Evolutionary conservation across 2,888 invertebrate species (phyloP).

Genomic region (Helicoverpa assulta): DNA sequence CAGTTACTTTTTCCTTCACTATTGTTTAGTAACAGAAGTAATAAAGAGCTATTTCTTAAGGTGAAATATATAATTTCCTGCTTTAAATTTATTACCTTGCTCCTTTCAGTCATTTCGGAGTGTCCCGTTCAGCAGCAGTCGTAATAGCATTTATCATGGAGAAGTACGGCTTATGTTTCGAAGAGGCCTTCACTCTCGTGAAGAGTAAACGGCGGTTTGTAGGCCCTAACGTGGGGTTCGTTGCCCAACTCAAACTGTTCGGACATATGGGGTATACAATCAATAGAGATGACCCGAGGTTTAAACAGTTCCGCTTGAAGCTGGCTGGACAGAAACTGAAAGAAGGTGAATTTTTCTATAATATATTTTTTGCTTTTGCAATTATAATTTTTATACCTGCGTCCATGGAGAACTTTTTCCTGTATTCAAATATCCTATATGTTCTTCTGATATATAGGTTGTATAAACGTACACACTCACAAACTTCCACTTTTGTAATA

Average conservation of each 20-base stretch:
- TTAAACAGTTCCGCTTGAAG: slow-evolving; percentile 94
- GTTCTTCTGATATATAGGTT: too few relatives aligned
- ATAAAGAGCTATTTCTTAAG: too few relatives aligned
- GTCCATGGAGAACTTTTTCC: too few relatives aligned
- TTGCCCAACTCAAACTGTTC: slow-evolving; percentile 94
- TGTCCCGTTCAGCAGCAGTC: slow-evolving; percentile 96
- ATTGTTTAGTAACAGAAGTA: too few relatives aligned
- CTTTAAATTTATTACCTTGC: too few relatives aligned
- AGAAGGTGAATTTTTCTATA: slow-evolving; percentile 91
- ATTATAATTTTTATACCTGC: not conserved
- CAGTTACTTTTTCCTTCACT: too few relatives aligned
- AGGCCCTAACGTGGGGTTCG: slow-evolving; percentile 95
- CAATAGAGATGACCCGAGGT: slow-evolving; percentile 92
- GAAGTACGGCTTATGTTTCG: slow-evolving; percentile 93
- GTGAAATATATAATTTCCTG: too few relatives aligned
- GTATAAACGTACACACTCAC: too few relatives aligned
- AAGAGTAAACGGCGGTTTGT: slow-evolving; percentile 93
- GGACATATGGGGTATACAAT: slow-evolving; percentile 94
- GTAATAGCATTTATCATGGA: slow-evolving; percentile 97
- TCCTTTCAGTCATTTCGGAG: slow-evolving; percentile 94
- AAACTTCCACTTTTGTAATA: too few relatives aligned
- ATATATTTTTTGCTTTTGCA: not conserved
- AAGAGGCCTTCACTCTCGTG: slow-evolving; percentile 92
- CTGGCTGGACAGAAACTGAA: slow-evolving; percentile 95
- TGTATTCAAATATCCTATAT: too few relatives aligned